phyloP scores from a whole-genome alignment of 2,888 invertebrate species.

The Drosophila siamana region DNA sequence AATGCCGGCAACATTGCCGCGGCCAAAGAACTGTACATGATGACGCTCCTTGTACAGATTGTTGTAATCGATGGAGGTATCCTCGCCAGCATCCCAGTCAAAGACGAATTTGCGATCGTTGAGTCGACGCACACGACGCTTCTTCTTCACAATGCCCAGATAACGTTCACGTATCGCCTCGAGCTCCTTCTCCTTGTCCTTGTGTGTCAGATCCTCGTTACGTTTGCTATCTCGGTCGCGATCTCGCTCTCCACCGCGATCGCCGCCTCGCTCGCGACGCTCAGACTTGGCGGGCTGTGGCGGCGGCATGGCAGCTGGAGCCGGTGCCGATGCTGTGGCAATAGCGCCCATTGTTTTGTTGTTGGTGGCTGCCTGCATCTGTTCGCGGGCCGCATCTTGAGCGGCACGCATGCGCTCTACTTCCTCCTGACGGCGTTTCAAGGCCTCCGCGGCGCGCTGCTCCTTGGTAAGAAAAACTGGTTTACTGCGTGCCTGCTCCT shows the following conservation, averaged over 20 bases:
- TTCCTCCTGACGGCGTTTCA: constrained; percentile 95
- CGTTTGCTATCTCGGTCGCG: constrained; percentile 86
- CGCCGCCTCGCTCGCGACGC: constrained; percentile 85
- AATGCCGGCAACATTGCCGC: constrained; percentile 99
- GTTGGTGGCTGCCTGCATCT: constrained; percentile 41
- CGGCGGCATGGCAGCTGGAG: constrained; percentile 39
- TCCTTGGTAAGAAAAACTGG: constrained; percentile 99
- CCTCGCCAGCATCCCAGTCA: constrained; percentile 99
- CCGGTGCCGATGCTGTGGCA: constrained; percentile 65
- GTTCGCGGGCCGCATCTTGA: constrained; percentile 85
- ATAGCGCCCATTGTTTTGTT: constrained; percentile 53
- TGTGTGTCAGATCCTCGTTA: constrained; percentile 86
- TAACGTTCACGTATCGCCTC: constrained; percentile 98
- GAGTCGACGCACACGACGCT: constrained; percentile 94
- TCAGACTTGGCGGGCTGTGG: constrained; percentile 58
- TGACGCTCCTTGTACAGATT: constrained; percentile 98
- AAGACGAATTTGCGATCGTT: constrained; percentile 99
- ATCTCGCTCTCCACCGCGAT: constrained; percentile 62
- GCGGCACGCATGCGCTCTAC: constrained; percentile 92
- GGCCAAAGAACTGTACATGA: constrained; percentile 98
- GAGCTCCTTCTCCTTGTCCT: constrained; percentile 96
- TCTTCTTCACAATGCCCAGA: constrained; percentile 96
- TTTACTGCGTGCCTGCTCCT: constrained; percentile 97
- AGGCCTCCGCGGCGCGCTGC: constrained; percentile 95
- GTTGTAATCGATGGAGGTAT: constrained; percentile 99